Conservation (phyloP, 2,888 invertebrate species). For the Chalcosyrphus nemorum region DNA sequence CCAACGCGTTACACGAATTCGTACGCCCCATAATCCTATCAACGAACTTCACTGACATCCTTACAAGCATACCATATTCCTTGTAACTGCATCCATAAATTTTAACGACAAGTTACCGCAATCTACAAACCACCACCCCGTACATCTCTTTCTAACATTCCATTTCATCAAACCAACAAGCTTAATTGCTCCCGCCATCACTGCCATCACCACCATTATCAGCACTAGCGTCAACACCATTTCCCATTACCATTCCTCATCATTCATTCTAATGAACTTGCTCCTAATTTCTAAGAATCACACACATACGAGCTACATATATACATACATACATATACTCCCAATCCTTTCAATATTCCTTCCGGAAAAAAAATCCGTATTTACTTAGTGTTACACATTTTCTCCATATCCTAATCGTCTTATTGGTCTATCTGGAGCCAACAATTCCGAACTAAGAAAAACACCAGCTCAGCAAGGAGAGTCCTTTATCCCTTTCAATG, state of each 20-base stretch:
- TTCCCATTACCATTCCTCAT: constrained; percentile 34
- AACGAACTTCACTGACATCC: neutral
- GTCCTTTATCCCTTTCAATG: constrained; percentile 46
- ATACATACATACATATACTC: no score
- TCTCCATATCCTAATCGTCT: constrained; percentile 15
- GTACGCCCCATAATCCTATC: neutral
- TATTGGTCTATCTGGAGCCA: constrained; percentile 33
- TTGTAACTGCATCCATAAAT: constrained; percentile 11
- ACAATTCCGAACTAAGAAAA: neutral
- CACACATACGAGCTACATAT: no score
- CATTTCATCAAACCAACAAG: constrained; percentile 6
- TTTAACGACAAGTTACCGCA: constrained; percentile 18
- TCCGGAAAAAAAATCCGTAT: constrained; percentile 2
- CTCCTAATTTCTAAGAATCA: constrained; percentile 49
- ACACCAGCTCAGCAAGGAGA: constrained; percentile 13
- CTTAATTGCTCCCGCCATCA: constrained; percentile 8
- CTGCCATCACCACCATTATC: neutral
- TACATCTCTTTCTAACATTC: constrained; percentile 9
- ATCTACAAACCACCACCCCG: constrained; percentile 1
- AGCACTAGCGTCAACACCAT: constrained; percentile 5
- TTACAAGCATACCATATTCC: neutral
- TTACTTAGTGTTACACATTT: constrained; percentile 4
- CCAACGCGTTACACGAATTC: neutral
- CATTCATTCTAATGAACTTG: constrained; percentile 60
- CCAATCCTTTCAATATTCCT: constrained; percentile 34